Evolutionary conservation across 2,797 vertebrate species (phyloP).

Genomic region (Alcedo quadribrachys): DNA sequence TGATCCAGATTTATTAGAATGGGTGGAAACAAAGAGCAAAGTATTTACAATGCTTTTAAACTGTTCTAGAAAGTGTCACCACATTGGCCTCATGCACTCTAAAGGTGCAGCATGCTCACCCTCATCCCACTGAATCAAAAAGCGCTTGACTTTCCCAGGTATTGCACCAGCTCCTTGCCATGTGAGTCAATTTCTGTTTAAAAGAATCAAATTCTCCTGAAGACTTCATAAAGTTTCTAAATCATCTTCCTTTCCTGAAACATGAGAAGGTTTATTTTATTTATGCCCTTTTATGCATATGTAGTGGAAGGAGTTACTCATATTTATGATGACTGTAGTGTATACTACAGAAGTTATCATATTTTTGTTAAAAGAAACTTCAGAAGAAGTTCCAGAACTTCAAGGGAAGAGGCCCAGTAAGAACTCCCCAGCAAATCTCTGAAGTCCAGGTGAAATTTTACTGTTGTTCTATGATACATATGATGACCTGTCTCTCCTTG

Average conservation of each 20-base stretch:
- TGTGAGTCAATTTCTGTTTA: background rate
- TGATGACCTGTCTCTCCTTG: background rate
- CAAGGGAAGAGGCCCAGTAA: background rate
- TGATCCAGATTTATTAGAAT: slow-evolving; percentile 38
- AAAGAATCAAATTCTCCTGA: background rate
- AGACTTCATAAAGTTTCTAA: background rate
- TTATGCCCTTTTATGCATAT: background rate
- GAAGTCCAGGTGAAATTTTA: background rate
- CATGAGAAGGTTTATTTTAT: background rate
- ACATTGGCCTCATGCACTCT: background rate
- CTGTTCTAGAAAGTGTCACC: background rate
- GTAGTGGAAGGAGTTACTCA: background rate
- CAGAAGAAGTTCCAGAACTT: background rate
- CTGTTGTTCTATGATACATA: background rate
- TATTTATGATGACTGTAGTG: background rate
- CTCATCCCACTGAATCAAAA: background rate
- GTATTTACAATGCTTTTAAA: background rate
- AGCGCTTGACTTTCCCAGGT: rapidly evolving
- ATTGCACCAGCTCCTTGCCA: background rate
- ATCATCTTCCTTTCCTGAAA: background rate
- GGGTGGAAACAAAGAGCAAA: slow-evolving; percentile 13
- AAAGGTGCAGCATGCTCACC: rapidly evolving
- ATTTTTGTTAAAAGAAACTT: background rate
- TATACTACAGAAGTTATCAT: background rate
- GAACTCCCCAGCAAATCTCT: background rate